These are phyloP conservation scores for Hemibates koningsi DNA, from an alignment of 2,113 vertebrate genomes.

Conservation along the genomic window DNA sequence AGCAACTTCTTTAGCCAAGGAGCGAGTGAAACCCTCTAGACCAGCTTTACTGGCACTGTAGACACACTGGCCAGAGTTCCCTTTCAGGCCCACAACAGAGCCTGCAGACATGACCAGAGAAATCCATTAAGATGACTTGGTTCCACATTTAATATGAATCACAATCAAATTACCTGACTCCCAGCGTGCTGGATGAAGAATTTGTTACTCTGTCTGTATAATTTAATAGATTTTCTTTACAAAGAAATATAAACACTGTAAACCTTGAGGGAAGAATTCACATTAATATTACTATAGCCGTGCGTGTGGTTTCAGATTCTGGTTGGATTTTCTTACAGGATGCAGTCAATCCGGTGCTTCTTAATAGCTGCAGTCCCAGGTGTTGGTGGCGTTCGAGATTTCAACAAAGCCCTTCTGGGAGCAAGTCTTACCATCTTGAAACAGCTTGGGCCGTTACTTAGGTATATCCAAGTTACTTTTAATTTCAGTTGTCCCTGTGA, in stretches of 20 bases:
- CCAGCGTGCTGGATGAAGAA: background rate
- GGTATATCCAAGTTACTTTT: background rate
- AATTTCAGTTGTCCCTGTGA: background rate
- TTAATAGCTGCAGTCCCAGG: background rate
- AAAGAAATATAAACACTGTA: background rate
- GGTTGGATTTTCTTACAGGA: background rate
- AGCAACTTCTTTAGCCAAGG: conserved; percentile 90
- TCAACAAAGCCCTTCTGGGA: background rate
- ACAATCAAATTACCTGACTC: background rate
- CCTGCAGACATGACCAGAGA: conserved; percentile 65
- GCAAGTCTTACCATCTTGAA: background rate
- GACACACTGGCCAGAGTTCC: conserved; percentile 82
- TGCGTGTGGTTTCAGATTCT: background rate
- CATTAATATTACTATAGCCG: background rate
- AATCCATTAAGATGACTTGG: background rate
- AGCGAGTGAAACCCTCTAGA: conserved; percentile 87
- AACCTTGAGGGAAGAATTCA: background rate
- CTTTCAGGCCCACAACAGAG: conserved; percentile 84
- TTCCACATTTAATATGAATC: background rate
- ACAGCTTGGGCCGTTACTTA: background rate
- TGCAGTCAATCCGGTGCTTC: background rate
- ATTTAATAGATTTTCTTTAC: background rate
- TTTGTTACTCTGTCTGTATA: background rate
- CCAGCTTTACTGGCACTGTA: conserved; percentile 91
- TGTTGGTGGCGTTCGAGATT: background rate